Conservation (phyloP, 1,140 invertebrate species). For the Druon quercuslanigerum region DNA sequence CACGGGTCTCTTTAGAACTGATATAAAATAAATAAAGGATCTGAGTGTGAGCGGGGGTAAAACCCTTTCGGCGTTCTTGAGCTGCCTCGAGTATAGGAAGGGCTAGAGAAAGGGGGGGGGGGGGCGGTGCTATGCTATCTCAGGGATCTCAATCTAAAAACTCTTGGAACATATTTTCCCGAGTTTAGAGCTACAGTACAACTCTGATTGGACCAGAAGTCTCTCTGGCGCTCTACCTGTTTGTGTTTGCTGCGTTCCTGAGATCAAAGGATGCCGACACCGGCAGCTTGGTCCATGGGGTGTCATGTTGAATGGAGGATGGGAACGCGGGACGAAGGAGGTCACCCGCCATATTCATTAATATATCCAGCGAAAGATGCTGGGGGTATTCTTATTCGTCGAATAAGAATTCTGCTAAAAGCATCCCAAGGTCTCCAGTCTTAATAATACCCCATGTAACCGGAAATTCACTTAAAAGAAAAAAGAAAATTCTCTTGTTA, state of each 20-base stretch:
- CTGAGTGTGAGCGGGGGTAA: constrained; percentile 33
- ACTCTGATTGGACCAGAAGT: constrained; percentile 52
- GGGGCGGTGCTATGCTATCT: constrained; percentile 48
- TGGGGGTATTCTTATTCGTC: constrained; percentile 60
- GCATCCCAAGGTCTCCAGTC: too few relatives aligned
- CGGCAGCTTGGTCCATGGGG: constrained; percentile 63
- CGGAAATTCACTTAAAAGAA: too few relatives aligned
- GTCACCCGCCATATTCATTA: constrained; percentile 62
- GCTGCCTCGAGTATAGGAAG: background rate
- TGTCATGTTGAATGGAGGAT: constrained; percentile 63
- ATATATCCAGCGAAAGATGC: constrained; percentile 53
- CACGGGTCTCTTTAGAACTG: background rate
- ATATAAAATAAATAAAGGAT: constrained; percentile 59
- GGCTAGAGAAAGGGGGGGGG: background rate
- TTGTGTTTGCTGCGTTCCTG: constrained; percentile 61
- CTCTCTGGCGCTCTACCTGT: constrained; percentile 62
- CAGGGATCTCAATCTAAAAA: constrained; percentile 62
- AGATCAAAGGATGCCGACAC: constrained; percentile 67
- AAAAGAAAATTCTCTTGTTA: too few relatives aligned
- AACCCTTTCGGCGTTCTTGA: constrained; percentile 50
- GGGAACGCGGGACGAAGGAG: constrained; percentile 51
- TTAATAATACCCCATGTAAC: too few relatives aligned
- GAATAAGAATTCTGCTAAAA: constrained; percentile 29
- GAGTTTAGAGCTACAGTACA: constrained; percentile 56
- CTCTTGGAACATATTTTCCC: constrained; percentile 60